These are phyloP conservation scores for Trichomalopsis sarcophagae DNA, from an alignment of 1,140 invertebrate genomes.

Conservation along the genomic window DNA sequence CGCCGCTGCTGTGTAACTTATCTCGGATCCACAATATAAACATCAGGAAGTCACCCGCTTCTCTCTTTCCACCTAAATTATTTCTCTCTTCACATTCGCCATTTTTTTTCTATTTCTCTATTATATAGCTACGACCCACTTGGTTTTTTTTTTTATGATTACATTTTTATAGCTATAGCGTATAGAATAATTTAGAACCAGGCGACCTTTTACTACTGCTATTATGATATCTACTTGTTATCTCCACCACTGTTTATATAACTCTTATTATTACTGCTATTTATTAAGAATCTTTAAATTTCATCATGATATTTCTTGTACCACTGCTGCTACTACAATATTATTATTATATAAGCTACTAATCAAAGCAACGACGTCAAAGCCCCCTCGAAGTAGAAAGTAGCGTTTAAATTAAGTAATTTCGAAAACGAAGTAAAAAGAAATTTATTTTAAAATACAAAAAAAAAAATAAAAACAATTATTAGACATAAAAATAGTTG, in stretches of 20 bases:
- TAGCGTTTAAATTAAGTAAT: not conserved
- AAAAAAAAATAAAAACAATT: not conserved
- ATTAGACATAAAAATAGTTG: constrained; percentile 34
- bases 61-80: not conserved
- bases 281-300: not conserved
- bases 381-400: not conserved
- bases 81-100: not conserved
- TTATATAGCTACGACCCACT: not conserved
- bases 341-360: constrained; percentile 29
- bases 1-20: constrained; percentile 44
- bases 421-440: not conserved
- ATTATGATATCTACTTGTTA: not conserved
- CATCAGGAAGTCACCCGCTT: constrained; percentile 36
- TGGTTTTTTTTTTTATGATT: not conserved
- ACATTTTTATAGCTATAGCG: not conserved
- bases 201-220: constrained; percentile 31
- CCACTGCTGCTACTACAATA: constrained; percentile 19
- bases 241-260: not conserved
- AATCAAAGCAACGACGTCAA: constrained; percentile 33
- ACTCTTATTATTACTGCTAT: constrained; percentile 25
- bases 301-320: constrained; percentile 29
- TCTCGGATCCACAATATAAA: constrained; percentile 28
- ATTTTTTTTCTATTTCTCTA: constrained; percentile 15
- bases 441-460: not conserved
- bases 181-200: constrained; percentile 26